phyloP scores from a whole-genome alignment of 2,888 invertebrate species.

The Cheilosia vulpina region DNA sequence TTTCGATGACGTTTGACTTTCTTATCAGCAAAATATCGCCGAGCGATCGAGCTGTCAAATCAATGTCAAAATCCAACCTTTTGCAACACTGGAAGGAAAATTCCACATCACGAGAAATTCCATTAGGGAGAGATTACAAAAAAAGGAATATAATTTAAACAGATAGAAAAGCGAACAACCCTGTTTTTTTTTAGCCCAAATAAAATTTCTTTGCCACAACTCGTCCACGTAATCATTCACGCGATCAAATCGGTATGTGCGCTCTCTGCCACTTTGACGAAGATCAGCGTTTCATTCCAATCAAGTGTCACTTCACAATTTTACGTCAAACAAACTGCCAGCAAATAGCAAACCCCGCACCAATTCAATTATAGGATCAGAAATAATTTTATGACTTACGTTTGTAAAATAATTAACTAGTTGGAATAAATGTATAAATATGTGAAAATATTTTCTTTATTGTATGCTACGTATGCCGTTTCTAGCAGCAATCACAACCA shows the following conservation, averaged over 20 bases:
- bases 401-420: constrained; percentile 60
- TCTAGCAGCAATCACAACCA: constrained; percentile 73
- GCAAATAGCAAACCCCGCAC: constrained; percentile 43
- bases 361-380: constrained; percentile 20
- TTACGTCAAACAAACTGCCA: constrained; percentile 33
- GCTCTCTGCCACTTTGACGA: constrained; percentile 51
- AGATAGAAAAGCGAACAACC: constrained; percentile 22
- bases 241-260: constrained; percentile 46
- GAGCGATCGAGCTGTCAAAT: constrained; percentile 30
- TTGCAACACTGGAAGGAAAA: too few species aligned
- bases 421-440: constrained; percentile 56
- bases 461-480: constrained; percentile 65
- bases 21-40: constrained; percentile 34
- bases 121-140: background rate
- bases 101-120: too few species aligned
- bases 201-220: constrained; percentile 13
- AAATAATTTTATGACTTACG: constrained; percentile 57
- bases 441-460: constrained; percentile 50
- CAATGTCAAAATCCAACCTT: background rate
- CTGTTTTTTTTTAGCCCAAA: background rate
- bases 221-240: constrained; percentile 71
- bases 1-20: constrained; percentile 46
- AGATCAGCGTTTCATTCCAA: constrained; percentile 42
- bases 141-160: constrained; percentile 8
- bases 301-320: constrained; percentile 65